These are phyloP conservation scores for Neotoma lepida DNA, from an alignment of 2,113 vertebrate genomes.

Conservation along the genomic window DNA sequence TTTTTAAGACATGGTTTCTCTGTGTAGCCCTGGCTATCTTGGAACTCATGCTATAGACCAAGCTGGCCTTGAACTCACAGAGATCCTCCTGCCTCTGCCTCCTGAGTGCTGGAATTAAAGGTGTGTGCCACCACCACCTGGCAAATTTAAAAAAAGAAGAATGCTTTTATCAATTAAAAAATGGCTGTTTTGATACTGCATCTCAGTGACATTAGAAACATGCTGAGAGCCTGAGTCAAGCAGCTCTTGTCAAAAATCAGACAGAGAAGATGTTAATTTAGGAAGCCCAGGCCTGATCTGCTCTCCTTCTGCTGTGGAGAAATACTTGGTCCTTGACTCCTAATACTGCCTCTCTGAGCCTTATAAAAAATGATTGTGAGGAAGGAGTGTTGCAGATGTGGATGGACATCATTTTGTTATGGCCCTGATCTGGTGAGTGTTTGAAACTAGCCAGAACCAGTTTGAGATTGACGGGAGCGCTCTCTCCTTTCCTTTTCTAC, in stretches of 20 bases:
- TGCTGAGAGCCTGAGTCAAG: neutral
- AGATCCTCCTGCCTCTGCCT: neutral
- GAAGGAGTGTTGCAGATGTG: neutral
- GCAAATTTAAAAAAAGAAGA: neutral
- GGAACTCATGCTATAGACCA: neutral
- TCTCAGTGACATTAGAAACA: neutral
- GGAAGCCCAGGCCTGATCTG: neutral
- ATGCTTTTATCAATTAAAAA: neutral
- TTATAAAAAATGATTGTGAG: neutral
- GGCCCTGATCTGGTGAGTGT: conserved; percentile 1
- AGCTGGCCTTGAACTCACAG: neutral
- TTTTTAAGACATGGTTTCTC: neutral
- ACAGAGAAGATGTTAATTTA: neutral
- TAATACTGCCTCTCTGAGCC: neutral
- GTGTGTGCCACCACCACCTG: rapidly evolving
- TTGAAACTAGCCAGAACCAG: neutral
- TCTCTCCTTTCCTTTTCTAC: neutral
- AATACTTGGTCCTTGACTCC: neutral
- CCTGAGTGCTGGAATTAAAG: neutral
- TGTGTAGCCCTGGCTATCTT: neutral
- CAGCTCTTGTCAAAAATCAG: neutral
- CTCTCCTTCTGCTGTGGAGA: neutral
- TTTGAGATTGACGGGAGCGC: neutral
- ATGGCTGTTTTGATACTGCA: neutral
- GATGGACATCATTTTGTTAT: neutral